These are phyloP conservation scores for Rhingia rostrata DNA, from an alignment of 2,888 invertebrate genomes.

Conservation along the genomic window DNA sequence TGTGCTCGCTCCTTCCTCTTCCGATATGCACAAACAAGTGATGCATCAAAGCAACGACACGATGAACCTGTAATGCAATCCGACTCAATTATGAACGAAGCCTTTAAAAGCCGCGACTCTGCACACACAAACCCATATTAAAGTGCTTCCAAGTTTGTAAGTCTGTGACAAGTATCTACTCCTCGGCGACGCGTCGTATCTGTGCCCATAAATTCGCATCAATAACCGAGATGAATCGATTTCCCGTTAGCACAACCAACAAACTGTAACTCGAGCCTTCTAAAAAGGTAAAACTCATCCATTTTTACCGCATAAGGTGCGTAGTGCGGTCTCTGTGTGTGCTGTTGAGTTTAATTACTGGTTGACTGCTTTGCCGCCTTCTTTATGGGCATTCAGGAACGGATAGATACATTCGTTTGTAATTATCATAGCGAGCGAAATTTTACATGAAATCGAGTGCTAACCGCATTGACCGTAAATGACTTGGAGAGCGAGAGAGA, in stretches of 20 bases:
- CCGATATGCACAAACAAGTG: conserved; percentile 25
- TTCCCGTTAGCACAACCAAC: conserved; percentile 13
- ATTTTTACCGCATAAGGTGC: conserved; percentile 43
- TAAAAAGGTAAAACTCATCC: conserved; percentile 39
- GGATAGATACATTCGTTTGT: conserved; percentile 10
- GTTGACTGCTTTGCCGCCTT: conserved; percentile 32
- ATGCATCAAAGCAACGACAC: conserved; percentile 42
- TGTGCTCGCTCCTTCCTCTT: conserved; percentile 15
- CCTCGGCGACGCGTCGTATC: conserved; percentile 1
- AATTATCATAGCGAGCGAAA: conserved; percentile 36
- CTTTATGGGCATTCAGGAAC: conserved; percentile 52
- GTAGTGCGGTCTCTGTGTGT: conserved; percentile 2
- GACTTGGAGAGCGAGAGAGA: conserved; percentile 44
- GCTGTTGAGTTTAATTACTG: conserved; percentile 37
- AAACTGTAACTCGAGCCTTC: conserved; percentile 43
- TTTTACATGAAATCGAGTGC: conserved; percentile 54
- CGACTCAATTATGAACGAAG: conserved; percentile 30
- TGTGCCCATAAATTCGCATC: conserved; percentile 50
- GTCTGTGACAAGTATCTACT: conserved; percentile 9
- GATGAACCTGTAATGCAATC: conserved; percentile 49
- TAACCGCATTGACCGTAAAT: conserved; percentile 63
- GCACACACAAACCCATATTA: background rate
- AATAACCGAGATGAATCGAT: conserved; percentile 64
- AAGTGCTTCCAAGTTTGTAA: conserved; percentile 41
- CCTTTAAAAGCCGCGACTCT: conserved; percentile 40